Evolutionary conservation across 1,140 invertebrate species (phyloP).

Genomic region (Sinella curviseta): DNA sequence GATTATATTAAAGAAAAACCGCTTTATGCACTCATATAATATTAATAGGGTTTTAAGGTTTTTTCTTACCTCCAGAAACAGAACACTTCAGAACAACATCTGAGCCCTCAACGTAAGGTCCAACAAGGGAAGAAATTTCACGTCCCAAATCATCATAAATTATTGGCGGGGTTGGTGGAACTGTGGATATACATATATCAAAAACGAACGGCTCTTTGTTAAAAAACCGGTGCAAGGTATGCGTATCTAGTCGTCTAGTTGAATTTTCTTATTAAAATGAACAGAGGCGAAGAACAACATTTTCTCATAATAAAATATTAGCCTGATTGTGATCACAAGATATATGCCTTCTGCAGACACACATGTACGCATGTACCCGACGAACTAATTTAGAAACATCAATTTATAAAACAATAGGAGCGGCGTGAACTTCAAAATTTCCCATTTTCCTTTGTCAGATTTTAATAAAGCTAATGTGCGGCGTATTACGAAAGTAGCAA

Average conservation of each 20-base stretch:
- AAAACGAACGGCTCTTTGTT: not conserved
- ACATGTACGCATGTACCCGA: too few relatives aligned
- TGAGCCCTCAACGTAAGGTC: conserved; percentile 57
- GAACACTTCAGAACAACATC: conserved; percentile 55
- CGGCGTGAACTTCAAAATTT: not conserved
- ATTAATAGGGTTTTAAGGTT: not conserved
- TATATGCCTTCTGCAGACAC: too few relatives aligned
- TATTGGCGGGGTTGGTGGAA: conserved; percentile 50
- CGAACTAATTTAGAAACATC: not conserved
- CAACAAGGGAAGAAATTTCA: conserved; percentile 52
- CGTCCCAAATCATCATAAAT: conserved; percentile 54
- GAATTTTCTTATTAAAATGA: too few relatives aligned
- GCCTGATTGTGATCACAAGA: not conserved
- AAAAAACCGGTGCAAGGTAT: too few relatives aligned
- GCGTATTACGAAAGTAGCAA: too few relatives aligned
- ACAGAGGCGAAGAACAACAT: too few relatives aligned
- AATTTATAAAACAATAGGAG: not conserved
- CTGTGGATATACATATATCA: conserved; percentile 31
- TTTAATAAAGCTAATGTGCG: conserved; percentile 13
- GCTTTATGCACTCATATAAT: not conserved
- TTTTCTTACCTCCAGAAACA: conserved; percentile 55
- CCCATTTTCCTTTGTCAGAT: not conserved
- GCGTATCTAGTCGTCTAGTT: too few relatives aligned
- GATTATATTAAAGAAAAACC: not conserved
- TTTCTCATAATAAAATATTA: not conserved